Base-by-base conservation (phyloP, 2,888 invertebrate species). In the Polydrusus cervinus region DNA sequence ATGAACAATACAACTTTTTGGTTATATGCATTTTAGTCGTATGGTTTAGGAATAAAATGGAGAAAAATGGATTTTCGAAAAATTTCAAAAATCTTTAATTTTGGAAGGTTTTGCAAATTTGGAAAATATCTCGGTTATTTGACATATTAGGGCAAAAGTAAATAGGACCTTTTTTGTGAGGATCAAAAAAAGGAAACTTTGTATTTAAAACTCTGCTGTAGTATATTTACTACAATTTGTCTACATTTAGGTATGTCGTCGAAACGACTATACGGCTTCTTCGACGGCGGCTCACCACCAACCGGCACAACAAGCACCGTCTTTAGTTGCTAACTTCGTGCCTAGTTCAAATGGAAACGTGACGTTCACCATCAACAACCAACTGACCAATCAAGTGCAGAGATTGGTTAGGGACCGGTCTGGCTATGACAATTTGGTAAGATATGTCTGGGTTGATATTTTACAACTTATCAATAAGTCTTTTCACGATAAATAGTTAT, bases 291-390 rank as follows among this genome's bases (percentile, higher is more conserved):
- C 88, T 40, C 89, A 91, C 83, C 90, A 90, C 83, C 90, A 90
- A 83, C 84, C 86, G 65, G 79, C 87, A 40, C 85, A 86, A 75
- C 87, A 86, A 74, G 88, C 89, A 49, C 88, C 90, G 53, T 89
- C 92, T 51, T 88, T 93, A 80, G 93, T 94, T 25, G 93, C 93
- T 51, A 94, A 93, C 85, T 92, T 94, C 82, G 93, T 93, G 74
- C 94, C 94, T 14, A 92, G 93, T 79, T 92, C 94, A 16, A 93
- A 92, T 76, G 93, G 93, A 78, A 95, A 94, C 86, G 95, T 98
- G 69, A 97, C 98, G 67, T 93, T 98, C 82, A 96, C 97, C 77
- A 97, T 98, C 88, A 97, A 97, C 88, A 97, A 97, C 88, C 97
- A 95, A 87, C 84, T 93, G 81, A 91, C 92, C 67, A 93, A 92